phyloP scores from a whole-genome alignment of 2,113 vertebrate genomes.

The Scatophagus argus region DNA sequence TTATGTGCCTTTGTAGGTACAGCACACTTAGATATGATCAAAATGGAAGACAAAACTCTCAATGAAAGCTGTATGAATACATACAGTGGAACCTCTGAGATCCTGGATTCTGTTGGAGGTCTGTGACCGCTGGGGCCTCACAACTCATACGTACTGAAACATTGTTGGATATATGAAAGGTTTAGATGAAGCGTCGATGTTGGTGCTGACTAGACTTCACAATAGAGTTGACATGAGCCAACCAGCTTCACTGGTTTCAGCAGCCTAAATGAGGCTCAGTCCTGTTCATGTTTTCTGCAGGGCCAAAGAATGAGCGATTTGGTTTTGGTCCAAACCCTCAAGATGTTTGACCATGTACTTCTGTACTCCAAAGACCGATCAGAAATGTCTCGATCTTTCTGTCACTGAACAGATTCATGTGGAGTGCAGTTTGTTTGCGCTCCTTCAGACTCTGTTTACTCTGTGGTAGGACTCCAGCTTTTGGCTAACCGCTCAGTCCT shows the following conservation, averaged over 20 bases:
- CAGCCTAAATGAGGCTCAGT: no score
- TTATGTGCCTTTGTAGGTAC: not conserved
- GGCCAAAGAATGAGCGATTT: not conserved
- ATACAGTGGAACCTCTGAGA: no score
- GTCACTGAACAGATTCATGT: not conserved
- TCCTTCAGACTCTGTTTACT: slow-evolving; percentile 21
- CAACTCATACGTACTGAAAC: no score
- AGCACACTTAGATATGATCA: not conserved
- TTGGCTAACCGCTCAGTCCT: slow-evolving; percentile 11
- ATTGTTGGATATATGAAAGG: no score
- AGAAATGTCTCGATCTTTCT: not conserved
- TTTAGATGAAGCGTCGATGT: no score
- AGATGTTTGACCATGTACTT: not conserved
- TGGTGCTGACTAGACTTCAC: no score
- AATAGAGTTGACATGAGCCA: no score
- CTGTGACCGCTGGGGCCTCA: no score
- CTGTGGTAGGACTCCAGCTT: slow-evolving; percentile 11
- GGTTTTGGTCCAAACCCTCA: not conserved
- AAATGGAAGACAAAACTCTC: not conserved
- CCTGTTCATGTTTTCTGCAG: no score
- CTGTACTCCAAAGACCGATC: not conserved
- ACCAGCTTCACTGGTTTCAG: no score
- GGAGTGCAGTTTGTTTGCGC: not conserved
- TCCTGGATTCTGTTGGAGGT: no score
- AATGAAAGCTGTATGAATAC: no score